These are phyloP conservation scores for Calcarius ornatus DNA, from an alignment of 2,113 vertebrate species.

Conservation along the genomic window DNA sequence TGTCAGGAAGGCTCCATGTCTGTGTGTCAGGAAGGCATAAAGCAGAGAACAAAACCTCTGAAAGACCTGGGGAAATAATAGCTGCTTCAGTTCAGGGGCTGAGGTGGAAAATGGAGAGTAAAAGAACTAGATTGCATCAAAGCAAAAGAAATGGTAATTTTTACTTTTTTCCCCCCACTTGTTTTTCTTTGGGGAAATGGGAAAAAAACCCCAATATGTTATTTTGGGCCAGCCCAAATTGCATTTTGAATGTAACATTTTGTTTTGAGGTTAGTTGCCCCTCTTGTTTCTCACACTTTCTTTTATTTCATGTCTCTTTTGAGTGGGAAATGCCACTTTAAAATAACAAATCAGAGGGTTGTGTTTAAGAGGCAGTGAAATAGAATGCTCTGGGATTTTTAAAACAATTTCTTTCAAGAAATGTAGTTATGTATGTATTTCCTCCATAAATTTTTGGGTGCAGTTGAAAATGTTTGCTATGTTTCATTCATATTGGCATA, in stretches of 20 bases:
- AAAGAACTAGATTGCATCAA: background rate
- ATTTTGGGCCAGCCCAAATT: background rate
- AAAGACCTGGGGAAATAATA: background rate
- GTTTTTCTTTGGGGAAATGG: background rate
- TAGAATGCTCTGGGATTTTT: slow-evolving; percentile 8
- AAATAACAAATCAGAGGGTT: slow-evolving; percentile 29
- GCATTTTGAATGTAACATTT: slow-evolving; percentile 1
- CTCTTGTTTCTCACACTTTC: slow-evolving; percentile 22
- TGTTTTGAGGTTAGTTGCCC: slow-evolving; percentile 24
- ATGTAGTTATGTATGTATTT: background rate
- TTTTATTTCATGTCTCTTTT: slow-evolving; percentile 21
- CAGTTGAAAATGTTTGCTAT: background rate
- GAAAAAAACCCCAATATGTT: background rate
- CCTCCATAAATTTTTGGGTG: background rate
- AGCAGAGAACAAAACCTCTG: background rate
- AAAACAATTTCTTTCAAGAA: background rate
- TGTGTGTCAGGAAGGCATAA: background rate
- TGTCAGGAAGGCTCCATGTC: background rate
- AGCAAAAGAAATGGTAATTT: background rate
- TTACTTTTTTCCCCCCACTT: background rate
- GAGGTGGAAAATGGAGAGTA: background rate
- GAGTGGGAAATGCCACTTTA: slow-evolving; percentile 15
- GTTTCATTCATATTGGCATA: background rate
- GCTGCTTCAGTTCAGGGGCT: background rate
- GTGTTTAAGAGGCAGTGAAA: background rate